These are phyloP conservation scores for Microvelia longipes DNA, from an alignment of 1,140 invertebrate genomes.

Conservation along the genomic window DNA sequence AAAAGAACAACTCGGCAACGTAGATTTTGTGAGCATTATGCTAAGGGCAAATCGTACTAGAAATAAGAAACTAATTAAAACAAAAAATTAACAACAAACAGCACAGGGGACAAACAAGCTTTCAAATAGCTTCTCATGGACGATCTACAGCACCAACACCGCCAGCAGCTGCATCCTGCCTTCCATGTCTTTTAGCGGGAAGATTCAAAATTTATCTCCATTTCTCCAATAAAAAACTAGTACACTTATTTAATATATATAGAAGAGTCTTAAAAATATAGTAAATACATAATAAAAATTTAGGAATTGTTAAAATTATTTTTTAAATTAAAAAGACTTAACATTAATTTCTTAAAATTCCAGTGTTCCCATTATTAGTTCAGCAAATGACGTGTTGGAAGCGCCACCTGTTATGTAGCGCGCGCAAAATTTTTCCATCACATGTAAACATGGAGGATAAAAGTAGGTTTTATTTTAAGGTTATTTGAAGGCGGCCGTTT, in stretches of 20 bases:
- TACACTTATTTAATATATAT: too few relatives aligned
- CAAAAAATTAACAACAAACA: background rate
- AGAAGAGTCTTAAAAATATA: too few relatives aligned
- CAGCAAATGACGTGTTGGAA: background rate
- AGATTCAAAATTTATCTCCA: slow-evolving; percentile 7
- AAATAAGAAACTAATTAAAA: background rate
- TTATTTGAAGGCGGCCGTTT: too few relatives aligned
- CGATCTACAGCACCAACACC: slow-evolving; percentile 3
- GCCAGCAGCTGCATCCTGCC: slow-evolving; percentile 10
- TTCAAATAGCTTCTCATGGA: slow-evolving; percentile 11
- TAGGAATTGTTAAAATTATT: too few relatives aligned
- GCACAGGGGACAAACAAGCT: slow-evolving; percentile 9
- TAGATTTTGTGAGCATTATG: background rate
- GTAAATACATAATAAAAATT: too few relatives aligned
- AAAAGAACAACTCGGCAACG: background rate
- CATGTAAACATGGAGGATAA: slow-evolving; percentile 3
- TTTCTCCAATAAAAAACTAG: too few relatives aligned
- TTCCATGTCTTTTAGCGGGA: background rate
- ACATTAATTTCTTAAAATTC: background rate
- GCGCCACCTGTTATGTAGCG: background rate
- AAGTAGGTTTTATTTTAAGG: background rate
- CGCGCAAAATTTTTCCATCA: slow-evolving; percentile 1
- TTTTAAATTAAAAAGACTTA: too few relatives aligned
- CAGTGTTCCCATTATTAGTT: background rate
- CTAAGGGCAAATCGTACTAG: background rate